Conservation (phyloP, 2,113 vertebrate genomes). For the Percopsis transmontana region DNA sequence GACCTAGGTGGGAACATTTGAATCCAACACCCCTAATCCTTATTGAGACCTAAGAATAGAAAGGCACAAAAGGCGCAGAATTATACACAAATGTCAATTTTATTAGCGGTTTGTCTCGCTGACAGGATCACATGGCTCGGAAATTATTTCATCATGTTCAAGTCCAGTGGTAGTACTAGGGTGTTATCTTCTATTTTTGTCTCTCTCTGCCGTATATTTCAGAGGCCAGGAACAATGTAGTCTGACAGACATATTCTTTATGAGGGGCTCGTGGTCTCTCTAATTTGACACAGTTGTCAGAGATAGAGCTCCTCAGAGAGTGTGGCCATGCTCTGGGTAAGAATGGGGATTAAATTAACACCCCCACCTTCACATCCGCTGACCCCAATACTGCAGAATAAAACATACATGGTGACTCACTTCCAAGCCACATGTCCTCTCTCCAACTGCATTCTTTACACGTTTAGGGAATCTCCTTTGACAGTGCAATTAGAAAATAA, state of each 20-base stretch:
- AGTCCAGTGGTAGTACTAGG: slow-evolving; percentile 69
- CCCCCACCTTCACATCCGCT: slow-evolving; percentile 78
- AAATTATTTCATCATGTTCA: slow-evolving; percentile 77
- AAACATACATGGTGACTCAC: slow-evolving; percentile 75
- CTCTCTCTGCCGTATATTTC: slow-evolving; percentile 73
- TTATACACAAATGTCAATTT: slow-evolving; percentile 60
- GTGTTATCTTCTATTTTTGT: slow-evolving; percentile 79
- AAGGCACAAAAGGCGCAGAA: slow-evolving; percentile 33
- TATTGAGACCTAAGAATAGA: slow-evolving; percentile 43
- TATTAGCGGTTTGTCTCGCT: slow-evolving; percentile 69
- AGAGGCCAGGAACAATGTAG: slow-evolving; percentile 75
- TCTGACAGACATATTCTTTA: slow-evolving; percentile 81
- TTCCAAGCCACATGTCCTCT: slow-evolving; percentile 56
- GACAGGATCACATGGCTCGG: slow-evolving; percentile 72
- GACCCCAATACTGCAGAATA: slow-evolving; percentile 77
- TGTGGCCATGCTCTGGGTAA: slow-evolving; percentile 80
- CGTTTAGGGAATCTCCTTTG: slow-evolving; percentile 1
- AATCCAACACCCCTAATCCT: slow-evolving; percentile 11
- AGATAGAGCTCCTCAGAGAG: slow-evolving; percentile 81
- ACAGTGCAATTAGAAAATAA: background rate
- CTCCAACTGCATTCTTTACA: slow-evolving; percentile 54
- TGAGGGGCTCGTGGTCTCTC: slow-evolving; percentile 78
- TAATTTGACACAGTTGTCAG: slow-evolving; percentile 82
- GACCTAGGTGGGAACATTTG: background rate
- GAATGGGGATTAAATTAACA: slow-evolving; percentile 81